Conservation (phyloP, 2,797 vertebrate species). For the Tachyglossus aculeatus region DNA sequence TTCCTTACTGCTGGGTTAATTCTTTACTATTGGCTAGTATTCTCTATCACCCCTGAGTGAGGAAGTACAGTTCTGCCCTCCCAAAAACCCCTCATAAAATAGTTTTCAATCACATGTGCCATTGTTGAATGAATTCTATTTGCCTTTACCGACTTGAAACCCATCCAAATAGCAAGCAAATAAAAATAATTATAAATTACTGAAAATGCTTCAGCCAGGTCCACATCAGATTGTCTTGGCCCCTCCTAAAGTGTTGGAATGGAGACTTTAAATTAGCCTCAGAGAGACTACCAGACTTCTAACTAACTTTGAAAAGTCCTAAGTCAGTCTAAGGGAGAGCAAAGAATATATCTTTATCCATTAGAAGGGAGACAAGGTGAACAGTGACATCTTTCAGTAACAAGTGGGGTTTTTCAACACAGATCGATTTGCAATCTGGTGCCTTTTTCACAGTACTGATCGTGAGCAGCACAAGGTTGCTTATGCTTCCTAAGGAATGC, state of each 20-base stretch:
- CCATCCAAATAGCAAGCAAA: constrained; percentile 77
- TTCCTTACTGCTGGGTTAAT: too few relatives aligned
- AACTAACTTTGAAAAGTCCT: not conserved
- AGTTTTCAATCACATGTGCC: constrained; percentile 82
- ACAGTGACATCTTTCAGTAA: not conserved
- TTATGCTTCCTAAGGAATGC: constrained; percentile 34
- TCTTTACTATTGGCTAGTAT: too few relatives aligned
- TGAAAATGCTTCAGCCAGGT: constrained; percentile 61
- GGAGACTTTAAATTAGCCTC: not conserved
- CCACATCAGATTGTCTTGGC: constrained; percentile 40
- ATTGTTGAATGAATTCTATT: constrained; percentile 80
- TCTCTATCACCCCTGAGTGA: constrained; percentile 33
- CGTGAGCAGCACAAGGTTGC: not conserved
- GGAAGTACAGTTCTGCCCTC: constrained; percentile 60
- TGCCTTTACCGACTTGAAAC: constrained; percentile 82
- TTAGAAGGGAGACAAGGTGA: not conserved
- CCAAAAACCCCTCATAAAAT: too few relatives aligned
- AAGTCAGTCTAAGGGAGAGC: not conserved
- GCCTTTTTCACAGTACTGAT: not conserved
- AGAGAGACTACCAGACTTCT: not conserved
- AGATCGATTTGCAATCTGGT: not conserved
- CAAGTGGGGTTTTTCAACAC: not conserved
- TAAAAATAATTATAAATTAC: constrained; percentile 72
- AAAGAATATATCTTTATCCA: not conserved
- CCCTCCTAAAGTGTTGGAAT: not conserved